These are phyloP conservation scores for Tenebrosternarchus preto DNA, from an alignment of 2,113 vertebrate genomes.

Conservation along the genomic window DNA sequence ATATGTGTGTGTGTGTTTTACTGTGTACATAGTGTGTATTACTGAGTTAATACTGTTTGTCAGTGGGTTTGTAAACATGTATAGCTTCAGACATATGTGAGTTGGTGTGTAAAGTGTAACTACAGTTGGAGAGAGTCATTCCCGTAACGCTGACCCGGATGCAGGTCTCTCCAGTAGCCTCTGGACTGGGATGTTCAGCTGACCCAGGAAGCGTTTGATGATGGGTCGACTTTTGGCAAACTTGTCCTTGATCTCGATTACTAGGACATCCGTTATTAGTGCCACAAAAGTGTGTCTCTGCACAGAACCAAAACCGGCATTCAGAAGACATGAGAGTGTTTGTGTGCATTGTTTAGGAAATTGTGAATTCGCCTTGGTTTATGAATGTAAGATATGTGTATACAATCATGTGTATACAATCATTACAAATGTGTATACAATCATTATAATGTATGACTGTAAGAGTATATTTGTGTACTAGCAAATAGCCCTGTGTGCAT, in stretches of 20 bases:
- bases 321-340: too few relatives aligned
- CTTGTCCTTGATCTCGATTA: slow-evolving; percentile 99
- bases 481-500: not conserved
- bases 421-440: not conserved
- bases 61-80: not conserved
- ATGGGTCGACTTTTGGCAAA: slow-evolving; percentile 99
- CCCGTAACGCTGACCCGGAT: slow-evolving; percentile 80
- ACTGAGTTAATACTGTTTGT: too few relatives aligned
- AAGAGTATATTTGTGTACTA: slow-evolving; percentile 13
- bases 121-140: too few relatives aligned
- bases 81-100: too few relatives aligned
- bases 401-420: not conserved
- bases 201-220: slow-evolving; percentile 98
- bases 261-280: slow-evolving; percentile 95
- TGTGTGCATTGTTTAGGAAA: not conserved
- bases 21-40: too few relatives aligned
- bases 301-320: slow-evolving; percentile 51
- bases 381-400: not conserved
- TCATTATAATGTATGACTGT: not conserved
- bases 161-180: slow-evolving; percentile 90
- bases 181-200: slow-evolving; percentile 94
- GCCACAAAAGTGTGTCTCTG: slow-evolving; percentile 99
- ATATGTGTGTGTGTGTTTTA: too few relatives aligned
- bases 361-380: not conserved
- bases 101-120: too few relatives aligned